Conservation (phyloP, 2,113 vertebrate species). For the Proterorhinus semilunaris region DNA sequence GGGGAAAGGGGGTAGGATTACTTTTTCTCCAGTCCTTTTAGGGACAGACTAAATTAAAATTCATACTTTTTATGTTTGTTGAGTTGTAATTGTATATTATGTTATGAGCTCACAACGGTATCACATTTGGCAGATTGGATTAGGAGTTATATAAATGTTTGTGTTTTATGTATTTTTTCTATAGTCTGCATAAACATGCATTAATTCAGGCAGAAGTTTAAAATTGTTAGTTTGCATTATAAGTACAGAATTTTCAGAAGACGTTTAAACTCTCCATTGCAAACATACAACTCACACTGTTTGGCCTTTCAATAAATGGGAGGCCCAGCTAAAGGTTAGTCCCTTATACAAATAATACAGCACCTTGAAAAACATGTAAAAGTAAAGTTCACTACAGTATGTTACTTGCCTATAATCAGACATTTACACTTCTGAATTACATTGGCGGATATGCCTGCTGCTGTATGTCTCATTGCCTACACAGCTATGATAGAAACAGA, state of each 20-base stretch:
- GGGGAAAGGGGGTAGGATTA: too few species aligned
- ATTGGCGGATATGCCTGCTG: neutral
- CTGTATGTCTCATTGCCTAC: neutral
- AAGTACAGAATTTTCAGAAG: slow-evolving; percentile 22
- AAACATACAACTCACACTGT: slow-evolving; percentile 59
- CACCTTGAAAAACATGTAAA: slow-evolving; percentile 67
- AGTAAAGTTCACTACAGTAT: slow-evolving; percentile 66
- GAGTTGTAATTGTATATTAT: too few species aligned
- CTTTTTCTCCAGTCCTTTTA: too few species aligned
- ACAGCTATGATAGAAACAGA: too few species aligned
- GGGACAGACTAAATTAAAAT: too few species aligned
- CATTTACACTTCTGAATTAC: neutral
- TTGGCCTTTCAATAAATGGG: slow-evolving; percentile 64
- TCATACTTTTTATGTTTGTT: too few species aligned
- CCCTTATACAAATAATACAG: slow-evolving; percentile 70
- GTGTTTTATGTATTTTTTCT: too few species aligned
- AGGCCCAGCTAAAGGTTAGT: slow-evolving; percentile 60
- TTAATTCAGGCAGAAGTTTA: too few species aligned
- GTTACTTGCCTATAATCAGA: neutral
- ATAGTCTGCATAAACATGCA: too few species aligned
- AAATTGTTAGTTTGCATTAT: neutral
- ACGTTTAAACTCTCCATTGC: slow-evolving; percentile 44
- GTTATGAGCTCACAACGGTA: too few species aligned
- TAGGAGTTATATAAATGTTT: too few species aligned
- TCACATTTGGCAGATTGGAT: too few species aligned